Conservation (phyloP, 2,888 invertebrate species). For the Diaprepes abbreviatus region DNA sequence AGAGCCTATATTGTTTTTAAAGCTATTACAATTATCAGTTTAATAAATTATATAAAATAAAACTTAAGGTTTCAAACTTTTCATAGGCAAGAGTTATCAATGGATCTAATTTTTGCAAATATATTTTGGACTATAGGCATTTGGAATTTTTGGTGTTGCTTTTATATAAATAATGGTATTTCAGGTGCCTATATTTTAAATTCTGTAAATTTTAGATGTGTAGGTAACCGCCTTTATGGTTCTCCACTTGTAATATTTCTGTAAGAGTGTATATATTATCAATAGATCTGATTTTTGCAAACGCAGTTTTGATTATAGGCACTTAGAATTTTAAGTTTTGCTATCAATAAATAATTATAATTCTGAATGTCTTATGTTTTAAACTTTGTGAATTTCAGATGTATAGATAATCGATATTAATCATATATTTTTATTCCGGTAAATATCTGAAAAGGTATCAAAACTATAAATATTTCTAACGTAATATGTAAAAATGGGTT, state of each 20-base stretch:
- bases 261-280: no score
- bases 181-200: neutral
- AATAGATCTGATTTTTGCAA: neutral
- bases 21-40: no score
- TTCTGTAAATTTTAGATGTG: constrained; percentile 13
- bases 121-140: neutral
- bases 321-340: neutral
- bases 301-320: neutral
- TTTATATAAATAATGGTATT: neutral
- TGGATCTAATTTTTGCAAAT: neutral
- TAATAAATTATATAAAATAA: no score
- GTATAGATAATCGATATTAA: neutral
- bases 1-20: no score
- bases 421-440: no score
- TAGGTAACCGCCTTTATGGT: neutral
- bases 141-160: neutral
- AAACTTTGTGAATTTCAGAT: constrained; percentile 12
- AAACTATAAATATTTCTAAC: no score
- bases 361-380: constrained; percentile 2
- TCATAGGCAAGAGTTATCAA: neutral
- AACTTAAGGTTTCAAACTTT: no score
- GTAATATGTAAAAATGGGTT: neutral
- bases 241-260: no score
- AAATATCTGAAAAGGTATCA: no score
- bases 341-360: neutral